These are phyloP conservation scores for Rhagoletis zephyria DNA, from an alignment of 1,140 invertebrate genomes.

Conservation along the genomic window DNA sequence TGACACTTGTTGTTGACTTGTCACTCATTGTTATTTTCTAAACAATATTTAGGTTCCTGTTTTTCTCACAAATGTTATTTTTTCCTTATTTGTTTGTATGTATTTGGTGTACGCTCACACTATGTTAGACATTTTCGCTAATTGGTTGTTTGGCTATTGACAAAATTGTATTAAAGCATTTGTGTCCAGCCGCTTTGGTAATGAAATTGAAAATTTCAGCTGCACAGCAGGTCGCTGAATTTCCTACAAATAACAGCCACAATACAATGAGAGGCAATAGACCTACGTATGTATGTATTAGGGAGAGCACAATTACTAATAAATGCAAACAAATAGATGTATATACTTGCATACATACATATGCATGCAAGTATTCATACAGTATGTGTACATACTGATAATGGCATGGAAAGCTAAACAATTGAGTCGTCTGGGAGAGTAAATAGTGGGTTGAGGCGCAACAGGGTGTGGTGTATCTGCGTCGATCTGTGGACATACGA, in stretches of 20 bases:
- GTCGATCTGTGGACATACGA: background rate
- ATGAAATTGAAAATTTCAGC: constrained; percentile 15
- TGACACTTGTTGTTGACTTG: constrained; percentile 36
- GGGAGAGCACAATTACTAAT: background rate
- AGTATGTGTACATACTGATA: background rate
- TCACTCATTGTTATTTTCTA: constrained; percentile 33
- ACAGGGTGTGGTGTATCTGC: background rate
- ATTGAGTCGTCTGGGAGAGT: background rate
- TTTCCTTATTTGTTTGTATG: background rate
- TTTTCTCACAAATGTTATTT: background rate
- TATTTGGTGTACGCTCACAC: background rate
- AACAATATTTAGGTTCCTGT: background rate
- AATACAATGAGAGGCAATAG: too few relatives aligned
- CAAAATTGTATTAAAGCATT: constrained; percentile 45
- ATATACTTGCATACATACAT: too few relatives aligned
- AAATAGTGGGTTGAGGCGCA: background rate
- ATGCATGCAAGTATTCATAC: background rate
- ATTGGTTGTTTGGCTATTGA: constrained; percentile 46
- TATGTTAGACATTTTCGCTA: constrained; percentile 47
- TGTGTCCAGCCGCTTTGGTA: constrained; percentile 15
- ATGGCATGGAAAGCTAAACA: constrained; percentile 13
- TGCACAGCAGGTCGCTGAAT: background rate
- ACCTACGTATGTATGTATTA: too few relatives aligned
- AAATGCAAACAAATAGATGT: background rate
- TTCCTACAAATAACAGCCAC: background rate